These are phyloP conservation scores for Andrena bucephala DNA, from an alignment of 2,888 invertebrate species.

Conservation along the genomic window DNA sequence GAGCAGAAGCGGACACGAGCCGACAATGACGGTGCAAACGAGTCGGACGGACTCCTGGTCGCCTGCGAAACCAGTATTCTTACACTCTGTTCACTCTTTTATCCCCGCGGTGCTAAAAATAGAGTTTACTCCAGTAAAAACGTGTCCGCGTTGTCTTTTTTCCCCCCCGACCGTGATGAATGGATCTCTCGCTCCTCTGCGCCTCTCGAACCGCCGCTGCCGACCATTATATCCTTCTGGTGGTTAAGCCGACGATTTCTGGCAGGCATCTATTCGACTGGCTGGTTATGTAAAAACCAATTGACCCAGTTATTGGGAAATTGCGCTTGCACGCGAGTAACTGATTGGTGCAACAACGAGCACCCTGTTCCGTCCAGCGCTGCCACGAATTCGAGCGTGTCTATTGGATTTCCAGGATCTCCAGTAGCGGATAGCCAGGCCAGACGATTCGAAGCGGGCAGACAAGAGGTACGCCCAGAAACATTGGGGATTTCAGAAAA, in stretches of 20 bases:
- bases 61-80: conserved; percentile 63
- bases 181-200: conserved; percentile 48
- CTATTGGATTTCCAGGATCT: not conserved
- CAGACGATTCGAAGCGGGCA: no score
- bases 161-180: conserved; percentile 59
- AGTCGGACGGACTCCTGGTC: conserved; percentile 25
- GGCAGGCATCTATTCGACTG: conserved; percentile 5
- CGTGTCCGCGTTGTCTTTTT: conserved; percentile 49
- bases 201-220: conserved; percentile 34
- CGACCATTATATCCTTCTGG: conserved; percentile 15
- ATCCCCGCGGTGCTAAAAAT: conserved; percentile 58
- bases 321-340: conserved; percentile 7
- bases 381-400: not conserved
- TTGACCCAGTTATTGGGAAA: conserved; percentile 47
- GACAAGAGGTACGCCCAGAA: not conserved
- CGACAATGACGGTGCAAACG: conserved; percentile 56
- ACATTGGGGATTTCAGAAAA: no score
- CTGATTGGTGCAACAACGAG: conserved; percentile 8
- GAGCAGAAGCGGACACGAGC: conserved; percentile 41
- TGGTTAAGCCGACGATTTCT: conserved; percentile 7
- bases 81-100: conserved; percentile 63
- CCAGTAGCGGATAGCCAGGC: no score
- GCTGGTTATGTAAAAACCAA: conserved; percentile 48
- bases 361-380: not conserved
- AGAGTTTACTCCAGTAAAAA: conserved; percentile 60